Evolutionary conservation across 1,140 invertebrate genomes (phyloP).

Genomic region (Drosophila ercepeae): DNA sequence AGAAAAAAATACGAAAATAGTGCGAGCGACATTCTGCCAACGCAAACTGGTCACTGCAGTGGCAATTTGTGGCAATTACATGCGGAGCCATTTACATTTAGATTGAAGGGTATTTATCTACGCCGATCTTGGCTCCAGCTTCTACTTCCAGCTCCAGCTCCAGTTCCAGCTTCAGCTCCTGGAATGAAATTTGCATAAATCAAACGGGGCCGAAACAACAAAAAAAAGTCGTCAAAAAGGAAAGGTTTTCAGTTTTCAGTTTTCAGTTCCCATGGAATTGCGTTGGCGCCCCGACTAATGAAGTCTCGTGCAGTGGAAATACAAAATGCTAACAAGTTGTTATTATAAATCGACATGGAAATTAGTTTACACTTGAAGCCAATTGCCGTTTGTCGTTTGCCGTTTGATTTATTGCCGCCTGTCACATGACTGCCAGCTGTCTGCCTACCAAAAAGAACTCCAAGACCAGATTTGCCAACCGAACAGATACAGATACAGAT

Average conservation of each 20-base stretch:
- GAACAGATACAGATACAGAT: conserved; percentile 5
- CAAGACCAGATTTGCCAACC: conserved; percentile 22
- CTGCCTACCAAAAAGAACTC: conserved; percentile 69
- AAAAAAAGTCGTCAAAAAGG: conserved; percentile 34
- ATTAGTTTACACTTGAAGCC: conserved; percentile 81
- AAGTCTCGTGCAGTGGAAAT: conserved; percentile 47
- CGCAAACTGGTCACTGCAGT: conserved; percentile 81
- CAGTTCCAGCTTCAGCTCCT: conserved; percentile 26
- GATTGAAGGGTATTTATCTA: conserved; percentile 82
- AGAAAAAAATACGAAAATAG: conserved; percentile 16
- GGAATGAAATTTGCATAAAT: conserved; percentile 56
- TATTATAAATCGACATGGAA: conserved; percentile 83
- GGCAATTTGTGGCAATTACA: conserved; percentile 83
- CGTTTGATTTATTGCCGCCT: conserved; percentile 81
- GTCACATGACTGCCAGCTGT: conserved; percentile 77
- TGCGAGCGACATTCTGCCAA: conserved; percentile 42
- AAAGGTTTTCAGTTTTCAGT: conserved; percentile 1
- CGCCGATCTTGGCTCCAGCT: conserved; percentile 33
- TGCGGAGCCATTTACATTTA: conserved; percentile 83
- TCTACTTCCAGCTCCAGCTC: conserved; percentile 6
- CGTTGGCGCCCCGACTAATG: conserved; percentile 51
- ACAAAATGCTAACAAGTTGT: conserved; percentile 82
- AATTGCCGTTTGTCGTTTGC: conserved; percentile 78
- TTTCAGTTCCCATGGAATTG: conserved; percentile 16
- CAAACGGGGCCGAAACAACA: conserved; percentile 39